These are phyloP conservation scores for Ictalurus punctatus DNA, from an alignment of 2,113 vertebrate species.

Conservation along the genomic window DNA sequence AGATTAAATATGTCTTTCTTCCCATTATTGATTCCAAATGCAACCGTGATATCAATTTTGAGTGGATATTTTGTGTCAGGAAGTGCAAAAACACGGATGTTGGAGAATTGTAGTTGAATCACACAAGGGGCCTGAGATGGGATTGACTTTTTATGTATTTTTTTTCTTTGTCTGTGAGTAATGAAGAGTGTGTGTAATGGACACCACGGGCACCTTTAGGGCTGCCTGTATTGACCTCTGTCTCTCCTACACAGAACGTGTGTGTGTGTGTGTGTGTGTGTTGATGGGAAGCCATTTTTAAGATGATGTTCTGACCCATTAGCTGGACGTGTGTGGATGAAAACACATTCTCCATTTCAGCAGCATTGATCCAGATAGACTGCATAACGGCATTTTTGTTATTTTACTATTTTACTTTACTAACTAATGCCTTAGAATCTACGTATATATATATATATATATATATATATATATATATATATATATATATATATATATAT, in stretches of 20 bases:
- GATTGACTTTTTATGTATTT: not conserved
- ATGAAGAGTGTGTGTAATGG: constrained; percentile 64
- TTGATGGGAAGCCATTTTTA: constrained; percentile 73
- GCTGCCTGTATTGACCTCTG: constrained; percentile 63
- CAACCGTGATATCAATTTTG: constrained; percentile 39
- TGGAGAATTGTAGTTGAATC: constrained; percentile 26
- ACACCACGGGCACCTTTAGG: constrained; percentile 56
- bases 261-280: constrained; percentile 54
- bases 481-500: not conserved
- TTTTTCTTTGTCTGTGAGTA: constrained; percentile 42
- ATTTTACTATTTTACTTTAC: not conserved
- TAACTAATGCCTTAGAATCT: not conserved
- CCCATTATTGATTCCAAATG: constrained; percentile 43
- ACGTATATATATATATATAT: not conserved
- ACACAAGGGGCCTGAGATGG: constrained; percentile 35
- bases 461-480: not conserved
- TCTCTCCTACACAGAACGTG: constrained; percentile 59
- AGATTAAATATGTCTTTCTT: constrained; percentile 47
- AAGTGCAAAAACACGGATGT: constrained; percentile 46
- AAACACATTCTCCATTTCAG: constrained; percentile 70
- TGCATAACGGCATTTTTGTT: not conserved
- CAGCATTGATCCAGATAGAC: constrained; percentile 67
- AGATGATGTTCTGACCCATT: constrained; percentile 70
- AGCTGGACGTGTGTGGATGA: constrained; percentile 64
- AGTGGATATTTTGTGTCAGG: constrained; percentile 53